Evolutionary conservation across 2,888 invertebrate genomes (phyloP).

Genomic region (Parapristionchus giblindavisi): DNA sequence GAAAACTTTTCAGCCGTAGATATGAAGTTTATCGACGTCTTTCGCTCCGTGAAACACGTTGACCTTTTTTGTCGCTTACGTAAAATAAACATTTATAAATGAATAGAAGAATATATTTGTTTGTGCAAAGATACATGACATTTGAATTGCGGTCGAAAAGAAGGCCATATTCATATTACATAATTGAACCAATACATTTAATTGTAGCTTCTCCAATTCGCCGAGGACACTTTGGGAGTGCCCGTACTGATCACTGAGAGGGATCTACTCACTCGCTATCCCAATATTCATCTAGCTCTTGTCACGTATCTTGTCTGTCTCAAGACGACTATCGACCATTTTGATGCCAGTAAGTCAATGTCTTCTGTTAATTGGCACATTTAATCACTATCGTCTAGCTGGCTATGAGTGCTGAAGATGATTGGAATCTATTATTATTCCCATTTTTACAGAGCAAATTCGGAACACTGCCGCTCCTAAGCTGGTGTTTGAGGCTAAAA

Average conservation of each 20-base stretch:
- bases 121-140: too few species aligned
- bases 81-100: too few species aligned
- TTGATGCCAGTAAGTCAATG: conserved; percentile 35
- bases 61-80: too few species aligned
- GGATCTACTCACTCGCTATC: conserved; percentile 41
- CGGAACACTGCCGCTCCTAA: conserved; percentile 28
- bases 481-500: conserved; percentile 42
- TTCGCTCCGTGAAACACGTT: too few species aligned
- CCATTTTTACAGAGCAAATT: conserved; percentile 39
- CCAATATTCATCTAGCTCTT: conserved; percentile 41
- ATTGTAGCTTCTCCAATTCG: conserved; percentile 40
- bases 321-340: conserved; percentile 37
- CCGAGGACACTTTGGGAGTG: conserved; percentile 41
- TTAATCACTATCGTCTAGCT: too few species aligned
- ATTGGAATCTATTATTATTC: too few species aligned
- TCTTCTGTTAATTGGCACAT: background rate
- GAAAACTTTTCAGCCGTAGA: too few species aligned
- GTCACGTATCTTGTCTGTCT: conserved; percentile 40
- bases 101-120: too few species aligned
- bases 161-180: too few species aligned
- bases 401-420: too few species aligned
- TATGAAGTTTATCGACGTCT: too few species aligned
- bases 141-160: too few species aligned
- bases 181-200: background rate
- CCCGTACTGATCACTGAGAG: conserved; percentile 40